Evolutionary conservation across 2,113 vertebrate species (phyloP).

Genomic region (Pelmatolapia mariae): DNA sequence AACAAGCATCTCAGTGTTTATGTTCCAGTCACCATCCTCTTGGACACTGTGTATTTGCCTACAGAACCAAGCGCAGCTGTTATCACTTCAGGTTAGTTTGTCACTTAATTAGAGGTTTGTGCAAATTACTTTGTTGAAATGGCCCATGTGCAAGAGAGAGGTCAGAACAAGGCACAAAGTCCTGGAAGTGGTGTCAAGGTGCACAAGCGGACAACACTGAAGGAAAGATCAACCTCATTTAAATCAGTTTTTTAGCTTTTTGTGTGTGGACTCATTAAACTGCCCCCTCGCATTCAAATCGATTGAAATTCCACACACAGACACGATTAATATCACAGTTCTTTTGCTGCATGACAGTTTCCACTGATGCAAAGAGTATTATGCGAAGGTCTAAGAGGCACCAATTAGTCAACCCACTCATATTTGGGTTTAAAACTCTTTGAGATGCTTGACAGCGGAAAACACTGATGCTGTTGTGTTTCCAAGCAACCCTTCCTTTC

Average conservation of each 20-base stretch:
- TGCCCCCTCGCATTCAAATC: background rate
- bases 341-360: background rate
- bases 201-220: background rate
- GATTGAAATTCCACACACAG: background rate
- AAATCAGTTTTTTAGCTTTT: background rate
- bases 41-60: background rate
- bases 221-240: background rate
- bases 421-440: background rate
- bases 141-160: background rate
- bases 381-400: background rate
- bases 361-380: background rate
- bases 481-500: conserved; percentile 3
- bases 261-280: background rate
- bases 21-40: background rate
- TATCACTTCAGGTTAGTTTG: background rate
- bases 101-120: background rate
- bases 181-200: background rate
- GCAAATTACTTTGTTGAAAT: background rate
- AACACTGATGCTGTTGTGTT: conserved; percentile 27
- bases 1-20: background rate
- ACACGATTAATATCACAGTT: background rate
- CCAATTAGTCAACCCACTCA: background rate
- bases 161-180: background rate
- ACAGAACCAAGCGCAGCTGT: background rate
- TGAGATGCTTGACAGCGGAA: background rate